Evolutionary conservation across 2,797 vertebrate species (phyloP).

Genomic region (Pseudochromis fuscus): DNA sequence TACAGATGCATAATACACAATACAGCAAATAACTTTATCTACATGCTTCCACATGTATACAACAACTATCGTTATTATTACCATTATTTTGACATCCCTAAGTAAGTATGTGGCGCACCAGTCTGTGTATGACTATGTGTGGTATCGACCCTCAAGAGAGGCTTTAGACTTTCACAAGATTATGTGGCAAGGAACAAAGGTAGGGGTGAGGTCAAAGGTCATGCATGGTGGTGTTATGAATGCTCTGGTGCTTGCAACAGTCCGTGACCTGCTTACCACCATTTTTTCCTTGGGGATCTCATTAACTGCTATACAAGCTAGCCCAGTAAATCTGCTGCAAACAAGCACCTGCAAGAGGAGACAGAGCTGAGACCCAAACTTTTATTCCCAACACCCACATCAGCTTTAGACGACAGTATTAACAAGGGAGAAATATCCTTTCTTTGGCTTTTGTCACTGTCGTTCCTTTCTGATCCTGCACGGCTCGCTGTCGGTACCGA

Average conservation of each 20-base stretch:
- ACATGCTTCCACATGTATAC: too few species aligned
- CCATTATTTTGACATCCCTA: not conserved
- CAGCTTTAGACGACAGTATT: slow-evolving; percentile 4
- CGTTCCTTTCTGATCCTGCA: not conserved
- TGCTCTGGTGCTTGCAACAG: slow-evolving; percentile 37
- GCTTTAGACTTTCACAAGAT: slow-evolving; percentile 37
- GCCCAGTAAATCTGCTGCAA: slow-evolving; percentile 40
- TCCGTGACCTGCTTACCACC: slow-evolving; percentile 50
- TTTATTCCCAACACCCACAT: not conserved
- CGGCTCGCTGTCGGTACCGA: not conserved
- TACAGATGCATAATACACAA: too few species aligned
- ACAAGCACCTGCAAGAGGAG: slow-evolving; percentile 61
- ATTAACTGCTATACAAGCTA: slow-evolving; percentile 67
- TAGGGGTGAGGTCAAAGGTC: slow-evolving; percentile 55
- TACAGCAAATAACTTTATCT: too few species aligned
- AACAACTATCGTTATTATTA: too few species aligned
- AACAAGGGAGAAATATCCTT: not conserved
- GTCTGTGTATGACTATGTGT: slow-evolving; percentile 23
- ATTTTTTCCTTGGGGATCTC: slow-evolving; percentile 74
- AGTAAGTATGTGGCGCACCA: not conserved
- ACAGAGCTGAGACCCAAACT: not conserved
- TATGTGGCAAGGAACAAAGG: slow-evolving; percentile 12
- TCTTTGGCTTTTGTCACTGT: not conserved
- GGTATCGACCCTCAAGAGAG: slow-evolving; percentile 29
- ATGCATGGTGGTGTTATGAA: slow-evolving; percentile 28